Conservation (phyloP, 1,140 invertebrate genomes). For the Stegodyphus dumicola region DNA sequence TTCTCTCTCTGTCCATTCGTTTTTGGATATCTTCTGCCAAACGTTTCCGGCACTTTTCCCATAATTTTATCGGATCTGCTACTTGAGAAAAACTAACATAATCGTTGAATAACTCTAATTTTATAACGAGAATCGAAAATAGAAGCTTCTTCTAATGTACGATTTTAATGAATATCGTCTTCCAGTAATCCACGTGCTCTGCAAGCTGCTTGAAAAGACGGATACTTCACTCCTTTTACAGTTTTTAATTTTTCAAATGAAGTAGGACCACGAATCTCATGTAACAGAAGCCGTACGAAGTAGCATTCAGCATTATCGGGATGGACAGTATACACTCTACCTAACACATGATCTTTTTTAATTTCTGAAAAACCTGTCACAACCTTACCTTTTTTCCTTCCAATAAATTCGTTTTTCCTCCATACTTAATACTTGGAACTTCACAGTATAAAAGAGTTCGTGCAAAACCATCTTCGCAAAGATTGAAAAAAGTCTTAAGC, state of each 20-base stretch:
- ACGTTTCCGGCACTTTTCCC: conserved; percentile 54
- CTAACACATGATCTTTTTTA: neutral
- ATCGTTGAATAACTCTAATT: conserved; percentile 66
- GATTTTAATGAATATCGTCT: conserved; percentile 67
- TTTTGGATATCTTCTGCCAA: conserved; percentile 37
- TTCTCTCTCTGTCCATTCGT: neutral
- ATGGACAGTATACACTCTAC: neutral
- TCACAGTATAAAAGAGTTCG: conserved; percentile 1
- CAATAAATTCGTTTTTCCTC: neutral
- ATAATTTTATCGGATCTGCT: conserved; percentile 49
- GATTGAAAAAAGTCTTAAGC: conserved; percentile 34
- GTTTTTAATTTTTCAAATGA: conserved; percentile 68
- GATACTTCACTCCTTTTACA: conserved; percentile 68
- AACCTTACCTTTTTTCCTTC: neutral
- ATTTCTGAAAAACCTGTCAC: neutral
- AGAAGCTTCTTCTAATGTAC: conserved; percentile 67
- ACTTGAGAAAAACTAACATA: conserved; percentile 67
- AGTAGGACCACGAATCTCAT: conserved; percentile 69
- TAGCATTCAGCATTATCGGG: conserved; percentile 66
- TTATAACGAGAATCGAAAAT: conserved; percentile 66
- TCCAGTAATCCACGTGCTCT: conserved; percentile 66
- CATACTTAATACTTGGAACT: conserved; percentile 3
- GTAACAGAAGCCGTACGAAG: conserved; percentile 67
- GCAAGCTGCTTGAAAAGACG: conserved; percentile 68
- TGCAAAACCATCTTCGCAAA: conserved; percentile 52